Conservation (phyloP, 2,797 vertebrate species). For the Hippopotamyrus pictus region DNA sequence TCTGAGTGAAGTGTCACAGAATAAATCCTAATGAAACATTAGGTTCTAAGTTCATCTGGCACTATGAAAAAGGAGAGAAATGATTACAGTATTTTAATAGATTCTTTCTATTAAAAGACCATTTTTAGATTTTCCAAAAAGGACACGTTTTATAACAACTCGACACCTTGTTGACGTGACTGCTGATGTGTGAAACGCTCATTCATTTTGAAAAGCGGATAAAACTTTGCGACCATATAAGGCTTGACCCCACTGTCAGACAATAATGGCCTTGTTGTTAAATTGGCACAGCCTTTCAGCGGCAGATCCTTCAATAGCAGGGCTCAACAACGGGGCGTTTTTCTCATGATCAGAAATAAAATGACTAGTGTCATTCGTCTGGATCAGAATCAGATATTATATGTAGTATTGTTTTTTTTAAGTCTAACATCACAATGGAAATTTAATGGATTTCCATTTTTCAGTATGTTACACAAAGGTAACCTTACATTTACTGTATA, state of each 20-base stretch:
- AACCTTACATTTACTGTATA: neutral
- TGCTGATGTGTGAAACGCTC: neutral
- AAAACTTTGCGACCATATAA: slow-evolving; percentile 8
- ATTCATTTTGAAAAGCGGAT: slow-evolving; percentile 9
- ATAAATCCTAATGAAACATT: slow-evolving; percentile 14
- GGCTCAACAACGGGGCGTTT: neutral
- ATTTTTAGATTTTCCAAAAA: slow-evolving; percentile 11
- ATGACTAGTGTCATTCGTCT: neutral
- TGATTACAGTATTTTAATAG: slow-evolving; percentile 14
- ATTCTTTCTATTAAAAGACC: slow-evolving; percentile 12
- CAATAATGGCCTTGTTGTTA: slow-evolving; percentile 3
- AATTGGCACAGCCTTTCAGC: neutral
- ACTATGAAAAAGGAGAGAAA: slow-evolving; percentile 12
- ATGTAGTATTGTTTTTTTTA: neutral
- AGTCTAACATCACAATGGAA: neutral
- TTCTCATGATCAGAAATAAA: neutral
- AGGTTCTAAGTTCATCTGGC: slow-evolving; percentile 12
- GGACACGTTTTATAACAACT: slow-evolving; percentile 11
- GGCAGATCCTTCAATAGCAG: neutral
- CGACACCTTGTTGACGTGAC: neutral
- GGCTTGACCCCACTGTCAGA: neutral
- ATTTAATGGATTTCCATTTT: neutral
- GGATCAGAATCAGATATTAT: neutral
- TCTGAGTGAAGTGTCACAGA: slow-evolving; percentile 10
- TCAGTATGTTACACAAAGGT: neutral